Evolutionary conservation across 1,140 invertebrate species (phyloP), one percentile per base, ranked within the genome.

Genomic region (Aleiodes sp.): DNA sequence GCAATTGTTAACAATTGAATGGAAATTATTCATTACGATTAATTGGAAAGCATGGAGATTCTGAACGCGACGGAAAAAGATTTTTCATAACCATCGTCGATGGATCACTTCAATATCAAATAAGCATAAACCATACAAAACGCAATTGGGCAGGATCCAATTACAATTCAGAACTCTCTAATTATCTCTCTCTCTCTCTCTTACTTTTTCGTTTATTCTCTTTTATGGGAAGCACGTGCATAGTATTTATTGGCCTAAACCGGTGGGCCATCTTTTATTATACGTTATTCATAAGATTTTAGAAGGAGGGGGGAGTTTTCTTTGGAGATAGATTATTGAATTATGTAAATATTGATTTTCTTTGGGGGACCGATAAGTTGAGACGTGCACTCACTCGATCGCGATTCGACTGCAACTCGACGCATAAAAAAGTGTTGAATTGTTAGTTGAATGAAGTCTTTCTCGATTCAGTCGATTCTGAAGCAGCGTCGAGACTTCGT

Each of bases 211-310:
- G 26, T 52, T 46, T 46, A 24, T 62, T 66, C 24, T 71, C 37
- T 67, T 60, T 64, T 10, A 70, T 39, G 37, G 39, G 19, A 41
- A 65, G 63, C 31, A 33, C 52, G 59, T 78, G 76, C 81, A 84
- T 76, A 83, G 75, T 84, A 84, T 84, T 83, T 84, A 83, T 84
- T 82, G 65, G 75, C 71, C 72, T 75, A 76, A 75, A n/a, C n/a
- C 71, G 75, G 69, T 71, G 33, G 69, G 65, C 70, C 72, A 61
- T 52, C 62, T 70, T 39, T 68, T 76, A 72, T 77, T 68, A 46
- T 76, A 73, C 62, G 57, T 70, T 82, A 77, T 81, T 80, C 80
- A 76, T 75, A 71, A 70, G 65, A 69, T 66, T 60, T 8, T 39
- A 60, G 33, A 46, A 35, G 14, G 4, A 46, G 14, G 29, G 14